Evolutionary conservation across 2,888 invertebrate genomes (phyloP), one percentile per base, ranked within the genome.

Genomic region (Stenichneumon culpator): DNA sequence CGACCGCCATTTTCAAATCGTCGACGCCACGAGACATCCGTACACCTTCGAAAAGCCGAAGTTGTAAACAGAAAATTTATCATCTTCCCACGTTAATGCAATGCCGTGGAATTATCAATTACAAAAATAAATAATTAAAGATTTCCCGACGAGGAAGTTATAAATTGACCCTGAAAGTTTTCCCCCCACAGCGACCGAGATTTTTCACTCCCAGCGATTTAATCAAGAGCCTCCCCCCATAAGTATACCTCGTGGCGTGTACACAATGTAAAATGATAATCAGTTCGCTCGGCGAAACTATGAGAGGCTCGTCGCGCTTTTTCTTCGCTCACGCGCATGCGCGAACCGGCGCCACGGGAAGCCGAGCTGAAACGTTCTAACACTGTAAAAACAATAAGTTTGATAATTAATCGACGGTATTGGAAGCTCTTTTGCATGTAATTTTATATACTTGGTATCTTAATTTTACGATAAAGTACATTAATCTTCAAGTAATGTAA

Each of bases 201-300:
- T 28, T 19, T 50, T 25, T 44, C 22, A 39, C 16, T 50, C n/a
- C 28, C 54, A 54, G 39, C 65, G 65, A 19, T 65, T 77, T 70
- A 73, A 57, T 60, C 28, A 47, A 7, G n/a, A 32, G 39, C 11
- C 39, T 11, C 36, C 11, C 28, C 52, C 57, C 25, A 54, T 68
- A 44, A 52, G 36, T 22, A 68, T 16, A 28, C 25, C n/a, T 14
- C 11, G 50, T n/a, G 4, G 60, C 25, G 36, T 54, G 47, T n/a
- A 75, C 44, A 67, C 52, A 70, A 60, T 77, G 67, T 77, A 77
- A 80, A 84, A 84, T 47, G 70, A 75, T 79, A 80, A 83, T 72
- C 39, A 75, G 72, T 32, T 57, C 52, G 75, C 50, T 60, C 75
- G 32, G 44, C 36, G 28, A 60, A 50, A 75, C 65, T 9, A 19